Conservation (phyloP, 2,888 invertebrate genomes). For the Tryphoninae sp. region DNA sequence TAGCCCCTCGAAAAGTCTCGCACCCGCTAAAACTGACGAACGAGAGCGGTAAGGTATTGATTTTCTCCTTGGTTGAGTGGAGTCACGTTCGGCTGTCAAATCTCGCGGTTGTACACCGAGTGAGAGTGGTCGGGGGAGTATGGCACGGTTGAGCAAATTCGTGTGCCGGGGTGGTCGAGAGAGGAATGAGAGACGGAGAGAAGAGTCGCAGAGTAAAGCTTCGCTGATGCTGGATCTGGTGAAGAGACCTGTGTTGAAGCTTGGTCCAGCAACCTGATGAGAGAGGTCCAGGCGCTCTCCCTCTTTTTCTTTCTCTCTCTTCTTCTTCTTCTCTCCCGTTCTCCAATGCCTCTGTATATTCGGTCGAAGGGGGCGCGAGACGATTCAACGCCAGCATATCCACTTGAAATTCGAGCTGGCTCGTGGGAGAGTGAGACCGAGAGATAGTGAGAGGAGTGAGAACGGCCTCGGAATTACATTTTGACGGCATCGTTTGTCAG, state of each 20-base stretch:
- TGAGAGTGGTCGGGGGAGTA: conserved; percentile 29
- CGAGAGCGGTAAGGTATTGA: conserved; percentile 60
- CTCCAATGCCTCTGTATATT: conserved; percentile 24
- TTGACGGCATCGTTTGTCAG: conserved; percentile 80
- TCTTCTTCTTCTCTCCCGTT: background rate
- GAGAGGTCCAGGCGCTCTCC: conserved; percentile 42
- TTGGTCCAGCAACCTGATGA: conserved; percentile 59
- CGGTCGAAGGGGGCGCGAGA: conserved; percentile 51
- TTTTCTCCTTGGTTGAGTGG: conserved; percentile 63
- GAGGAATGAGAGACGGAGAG: conserved; percentile 51
- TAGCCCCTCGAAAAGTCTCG: conserved; percentile 36
- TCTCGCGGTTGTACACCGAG: conserved; percentile 67
- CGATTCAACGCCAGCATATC: conserved; percentile 47
- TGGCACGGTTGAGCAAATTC: conserved; percentile 62
- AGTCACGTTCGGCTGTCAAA: conserved; percentile 76
- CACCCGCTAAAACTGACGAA: conserved; percentile 56
- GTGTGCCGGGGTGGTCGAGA: conserved; percentile 60
- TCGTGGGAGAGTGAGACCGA: conserved; percentile 41
- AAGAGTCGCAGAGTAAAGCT: conserved; percentile 28
- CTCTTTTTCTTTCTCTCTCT: conserved; percentile 17
- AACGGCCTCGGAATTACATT: conserved; percentile 78
- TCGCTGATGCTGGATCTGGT: conserved; percentile 36
- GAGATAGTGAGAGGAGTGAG: conserved; percentile 51
- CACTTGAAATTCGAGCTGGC: conserved; percentile 73
- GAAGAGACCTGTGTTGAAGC: conserved; percentile 52